Evolutionary conservation across 1,140 invertebrate genomes (phyloP).

Genomic region (Thaumetopoea pityocampa): DNA sequence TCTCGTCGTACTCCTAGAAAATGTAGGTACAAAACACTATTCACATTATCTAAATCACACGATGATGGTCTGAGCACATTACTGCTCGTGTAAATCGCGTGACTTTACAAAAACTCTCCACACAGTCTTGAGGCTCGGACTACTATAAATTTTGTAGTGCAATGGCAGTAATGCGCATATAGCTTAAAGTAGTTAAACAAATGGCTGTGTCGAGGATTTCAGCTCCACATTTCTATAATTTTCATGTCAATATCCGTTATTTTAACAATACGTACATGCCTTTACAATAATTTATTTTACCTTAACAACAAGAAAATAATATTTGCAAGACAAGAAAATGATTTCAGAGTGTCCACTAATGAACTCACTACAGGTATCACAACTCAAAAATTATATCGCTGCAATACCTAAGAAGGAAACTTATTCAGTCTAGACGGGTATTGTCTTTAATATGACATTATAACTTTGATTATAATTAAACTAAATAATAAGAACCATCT

Average conservation of each 20-base stretch:
- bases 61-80: constrained; percentile 35
- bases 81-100: too few species aligned
- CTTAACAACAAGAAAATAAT: constrained; percentile 46
- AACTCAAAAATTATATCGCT: constrained; percentile 15
- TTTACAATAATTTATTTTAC: constrained; percentile 50
- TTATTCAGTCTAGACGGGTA: constrained; percentile 67
- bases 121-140: too few species aligned
- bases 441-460: constrained; percentile 58
- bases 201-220: constrained; percentile 13
- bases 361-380: constrained; percentile 33
- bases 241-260: constrained; percentile 19
- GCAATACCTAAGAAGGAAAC: constrained; percentile 46
- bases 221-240: constrained; percentile 14
- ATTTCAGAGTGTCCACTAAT: constrained; percentile 23
- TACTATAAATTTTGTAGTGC: too few species aligned
- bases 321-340: constrained; percentile 25
- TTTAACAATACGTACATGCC: constrained; percentile 39
- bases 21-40: constrained; percentile 63
- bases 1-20: constrained; percentile 43
- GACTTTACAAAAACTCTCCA: too few species aligned
- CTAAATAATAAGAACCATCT: constrained; percentile 38
- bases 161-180: constrained; percentile 3
- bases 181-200: constrained; percentile 8
- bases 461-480: constrained; percentile 53
- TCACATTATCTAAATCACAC: constrained; percentile 57